Evolutionary conservation across 2,797 vertebrate genomes (phyloP), one percentile per base, ranked within the genome.

Genomic region (Sebastolobus alascanus): DNA sequence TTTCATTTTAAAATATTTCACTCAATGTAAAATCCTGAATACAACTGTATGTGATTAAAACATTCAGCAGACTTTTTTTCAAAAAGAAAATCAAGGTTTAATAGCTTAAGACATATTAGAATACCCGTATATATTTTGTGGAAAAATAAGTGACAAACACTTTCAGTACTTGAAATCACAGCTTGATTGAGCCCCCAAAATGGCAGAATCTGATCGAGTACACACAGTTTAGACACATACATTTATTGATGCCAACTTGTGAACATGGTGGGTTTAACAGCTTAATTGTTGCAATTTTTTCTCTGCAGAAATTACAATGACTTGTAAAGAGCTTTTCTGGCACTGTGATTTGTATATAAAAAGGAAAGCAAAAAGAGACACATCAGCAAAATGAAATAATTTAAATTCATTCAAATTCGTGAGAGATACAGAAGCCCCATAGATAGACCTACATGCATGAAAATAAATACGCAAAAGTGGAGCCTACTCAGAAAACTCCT

Each of bases 121-220:
- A 22, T 67, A 79, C 75, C 70, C 29, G 73, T 77, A 63, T 11
- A 8, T 31, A 35, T 14, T 54, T 65, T n/a, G 1, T 70, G 18
- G 3, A 64, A 10, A 16, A 75, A 14, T 5, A 18, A 52, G 12
- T 1, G 3, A 37, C 1, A 75, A 76, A 79, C n/a, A 56, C 4
- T 35, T 46, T 3, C 60, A 73, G 35, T 38, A 40, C 0, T 20
- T 46, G 7, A 55, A 77, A 5, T 72, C 70, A 58, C 46, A 73
- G 6, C 2, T 46, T 64, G 31, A 61, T 11, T 66, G 11, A 50
- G n/a, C 18, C 2, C 38, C 8, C 4, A 16, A 46, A 10, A 43
- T 20, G 5, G 0, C 5, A 25, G 18, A 2, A 18, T 4, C 29
- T 66, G 10, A 73, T 37, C 0, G 1, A 25, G 31, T 18, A 50